phyloP scores from a whole-genome alignment of 2,888 invertebrate genomes.

The Sylvicola cinctus region DNA sequence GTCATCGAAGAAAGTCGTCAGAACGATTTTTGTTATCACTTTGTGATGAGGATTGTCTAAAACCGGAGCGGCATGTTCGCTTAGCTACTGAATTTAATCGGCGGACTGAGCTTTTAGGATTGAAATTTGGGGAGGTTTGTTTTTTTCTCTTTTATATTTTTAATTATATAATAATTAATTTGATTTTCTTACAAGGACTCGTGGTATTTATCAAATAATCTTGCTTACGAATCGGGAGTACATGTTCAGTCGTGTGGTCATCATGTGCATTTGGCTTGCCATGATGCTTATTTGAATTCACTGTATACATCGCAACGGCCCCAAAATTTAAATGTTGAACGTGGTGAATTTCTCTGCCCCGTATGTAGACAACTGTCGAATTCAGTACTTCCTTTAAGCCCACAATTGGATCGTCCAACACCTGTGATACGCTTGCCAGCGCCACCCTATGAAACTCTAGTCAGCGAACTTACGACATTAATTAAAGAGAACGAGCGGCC shows the following conservation, averaged over 20 bases:
- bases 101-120: conserved; percentile 52
- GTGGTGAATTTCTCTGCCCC: conserved; percentile 86
- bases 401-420: conserved; percentile 43
- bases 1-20: conserved; percentile 37
- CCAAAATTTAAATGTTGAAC: conserved; percentile 48
- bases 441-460: conserved; percentile 22
- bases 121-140: conserved; percentile 45
- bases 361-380: conserved; percentile 83
- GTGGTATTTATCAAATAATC: conserved; percentile 58
- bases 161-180: no score
- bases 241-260: conserved; percentile 93
- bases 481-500: conserved; percentile 44
- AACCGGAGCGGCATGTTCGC: conserved; percentile 35
- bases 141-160: no score
- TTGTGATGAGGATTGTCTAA: conserved; percentile 39
- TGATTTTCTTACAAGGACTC: no score
- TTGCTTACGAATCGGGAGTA: conserved; percentile 81
- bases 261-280: conserved; percentile 86
- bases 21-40: conserved; percentile 32
- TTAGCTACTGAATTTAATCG: conserved; percentile 55
- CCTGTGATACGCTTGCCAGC: conserved; percentile 35
- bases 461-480: conserved; percentile 31
- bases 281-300: conserved; percentile 75
- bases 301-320: conserved; percentile 57
- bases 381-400: conserved; percentile 68